Conservation (phyloP, 2,888 invertebrate genomes). For the Tachina fera region DNA sequence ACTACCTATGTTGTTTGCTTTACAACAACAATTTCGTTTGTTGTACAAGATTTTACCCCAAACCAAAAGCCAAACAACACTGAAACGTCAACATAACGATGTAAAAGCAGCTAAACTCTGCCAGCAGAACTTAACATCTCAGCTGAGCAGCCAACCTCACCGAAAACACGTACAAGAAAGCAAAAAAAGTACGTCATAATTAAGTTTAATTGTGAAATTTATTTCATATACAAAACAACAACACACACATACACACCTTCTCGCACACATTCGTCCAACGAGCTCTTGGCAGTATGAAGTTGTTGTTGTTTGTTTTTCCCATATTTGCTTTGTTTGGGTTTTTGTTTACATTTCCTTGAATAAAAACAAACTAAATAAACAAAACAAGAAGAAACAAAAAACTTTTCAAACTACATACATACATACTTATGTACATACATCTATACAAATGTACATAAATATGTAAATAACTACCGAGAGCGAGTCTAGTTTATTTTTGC, state of each 20-base stretch:
- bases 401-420: neutral
- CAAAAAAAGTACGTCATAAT: slow-evolving; percentile 62
- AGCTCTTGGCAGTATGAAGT: slow-evolving; percentile 23
- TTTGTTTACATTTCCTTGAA: slow-evolving; percentile 71
- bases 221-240: slow-evolving; percentile 58
- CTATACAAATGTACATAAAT: neutral
- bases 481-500: neutral
- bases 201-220: slow-evolving; percentile 69
- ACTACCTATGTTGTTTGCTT: slow-evolving; percentile 34
- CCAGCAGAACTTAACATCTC: slow-evolving; percentile 1
- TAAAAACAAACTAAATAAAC: slow-evolving; percentile 57
- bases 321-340: slow-evolving; percentile 66
- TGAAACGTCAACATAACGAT: neutral
- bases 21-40: slow-evolving; percentile 3
- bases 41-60: slow-evolving; percentile 42
- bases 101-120: slow-evolving; percentile 9
- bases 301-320: slow-evolving; percentile 64
- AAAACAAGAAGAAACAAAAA: slow-evolving; percentile 17
- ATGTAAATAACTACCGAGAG: slow-evolving; percentile 4
- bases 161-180: slow-evolving; percentile 13
- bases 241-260: neutral
- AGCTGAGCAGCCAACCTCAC: slow-evolving; percentile 48
- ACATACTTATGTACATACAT: too few relatives aligned
- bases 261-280: slow-evolving; percentile 4
- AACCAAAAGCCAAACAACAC: slow-evolving; percentile 36